Base-by-base conservation (phyloP, 2,113 vertebrate genomes). In the Callipepla californica region DNA sequence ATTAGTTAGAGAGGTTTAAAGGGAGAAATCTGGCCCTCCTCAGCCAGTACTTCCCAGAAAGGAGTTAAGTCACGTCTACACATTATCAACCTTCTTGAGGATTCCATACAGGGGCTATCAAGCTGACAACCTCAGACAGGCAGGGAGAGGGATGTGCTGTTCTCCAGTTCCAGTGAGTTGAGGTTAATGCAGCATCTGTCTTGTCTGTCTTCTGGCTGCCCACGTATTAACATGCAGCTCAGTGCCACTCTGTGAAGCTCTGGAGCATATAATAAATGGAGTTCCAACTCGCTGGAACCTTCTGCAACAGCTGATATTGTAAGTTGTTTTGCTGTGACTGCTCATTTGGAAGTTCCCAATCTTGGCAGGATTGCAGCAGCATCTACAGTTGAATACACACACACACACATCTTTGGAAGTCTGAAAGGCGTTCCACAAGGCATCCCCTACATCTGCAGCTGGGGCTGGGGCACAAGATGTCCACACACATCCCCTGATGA, bases 101-200 rank as follows among this genome's bases (percentile, higher is more conserved):
- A 34, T 76, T 76, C 25, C 44, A 80, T 94, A 87, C 95, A 94
- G 91, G 85, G 89, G 45, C 63, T 77, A 82, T 87, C 92, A 94
- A 81, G 76, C 84, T 94, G 92, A 75, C 66, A 91, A 92, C 57
- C 80, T 66, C 85, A 85, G 86, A 92, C 62, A 90, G 73, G 47
- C 87, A 82, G 77, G 88, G 59, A 5, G 19, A 90, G 83, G 70
- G 51, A 91, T 90, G 63, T 48, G 67, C 95, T 97, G 77, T 85
- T 96, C 85, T 88, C 88, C 73, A 83, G 5, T 79, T 89, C 74
- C 82, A 92, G 74, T 53, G 94, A 94, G 92, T 95, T 94, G 90
- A 91, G 90, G 76, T 77, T 94, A 95, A 97, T 77, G 87, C 85
- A 94, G 62, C 96, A 95, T 90, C 93, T 96, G 95, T 80, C 90